A percentile compares a stretch with the other conserved stretches of the same genome.
phyloP scores from a whole-genome alignment of 2,888 invertebrate genomes.

The Pyrrhia umbra region DNA sequence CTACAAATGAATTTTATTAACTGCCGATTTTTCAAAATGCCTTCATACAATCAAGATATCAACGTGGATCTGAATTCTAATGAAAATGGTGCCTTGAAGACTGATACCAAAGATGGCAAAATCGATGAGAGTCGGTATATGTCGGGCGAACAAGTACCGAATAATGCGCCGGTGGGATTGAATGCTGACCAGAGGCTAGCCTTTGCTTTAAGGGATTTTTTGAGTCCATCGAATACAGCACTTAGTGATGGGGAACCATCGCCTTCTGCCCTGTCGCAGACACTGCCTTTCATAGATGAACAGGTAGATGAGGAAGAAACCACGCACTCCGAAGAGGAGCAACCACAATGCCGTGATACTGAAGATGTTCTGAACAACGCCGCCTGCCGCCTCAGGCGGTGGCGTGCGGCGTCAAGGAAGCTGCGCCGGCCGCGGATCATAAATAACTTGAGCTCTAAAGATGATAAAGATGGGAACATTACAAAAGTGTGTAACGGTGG shows the following conservation, averaged over 20 bases:
- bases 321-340: constrained; percentile 80
- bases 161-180: constrained; percentile 73
- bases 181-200: constrained; percentile 81
- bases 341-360: constrained; percentile 74
- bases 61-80: constrained; percentile 83
- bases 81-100: constrained; percentile 76
- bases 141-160: constrained; percentile 66
- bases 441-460: constrained; percentile 83
- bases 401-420: constrained; percentile 88
- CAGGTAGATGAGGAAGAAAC: constrained; percentile 72
- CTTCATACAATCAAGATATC: constrained; percentile 84
- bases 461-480: constrained; percentile 72
- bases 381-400: constrained; percentile 86
- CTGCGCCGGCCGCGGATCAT: constrained; percentile 86
- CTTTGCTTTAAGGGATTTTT: constrained; percentile 82
- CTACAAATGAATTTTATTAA: constrained; percentile 66
- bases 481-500: constrained; percentile 72
- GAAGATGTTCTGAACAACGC: constrained; percentile 84
- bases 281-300: constrained; percentile 84
- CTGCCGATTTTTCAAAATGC: constrained; percentile 76
- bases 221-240: constrained; percentile 70
- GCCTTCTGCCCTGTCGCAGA: constrained; percentile 71
- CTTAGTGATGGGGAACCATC: constrained; percentile 71
- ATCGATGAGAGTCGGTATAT: constrained; percentile 71
- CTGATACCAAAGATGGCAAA: constrained; percentile 73